A percentile compares a stretch with the other conserved stretches of the same genome.
Conservation (phyloP, 2,797 vertebrate genomes). For the Melanotaenia boesemani region DNA sequence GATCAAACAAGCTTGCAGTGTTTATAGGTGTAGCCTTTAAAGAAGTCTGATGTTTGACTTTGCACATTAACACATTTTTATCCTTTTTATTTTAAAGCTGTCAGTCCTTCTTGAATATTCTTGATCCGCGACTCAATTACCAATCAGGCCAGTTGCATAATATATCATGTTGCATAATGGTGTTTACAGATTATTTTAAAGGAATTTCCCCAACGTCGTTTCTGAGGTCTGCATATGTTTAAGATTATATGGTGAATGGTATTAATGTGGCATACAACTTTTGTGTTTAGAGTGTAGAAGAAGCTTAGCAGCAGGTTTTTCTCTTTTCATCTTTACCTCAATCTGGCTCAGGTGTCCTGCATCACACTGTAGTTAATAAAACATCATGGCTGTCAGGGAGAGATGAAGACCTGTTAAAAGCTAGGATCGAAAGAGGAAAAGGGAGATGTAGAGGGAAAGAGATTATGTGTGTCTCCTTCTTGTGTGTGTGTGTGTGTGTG, state of each 20-base stretch:
- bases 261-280: slow-evolving; percentile 4
- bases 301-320: slow-evolving; percentile 9
- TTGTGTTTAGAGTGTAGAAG: slow-evolving; percentile 10
- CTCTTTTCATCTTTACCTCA: not conserved
- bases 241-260: not conserved
- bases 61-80: slow-evolving; percentile 16
- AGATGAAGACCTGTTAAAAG: slow-evolving; percentile 33
- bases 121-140: slow-evolving; percentile 36
- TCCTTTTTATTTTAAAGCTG: slow-evolving; percentile 27
- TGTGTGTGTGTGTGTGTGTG: too few species aligned
- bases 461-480: slow-evolving; percentile 34
- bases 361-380: slow-evolving; percentile 52
- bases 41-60: slow-evolving; percentile 21
- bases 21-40: slow-evolving; percentile 15
- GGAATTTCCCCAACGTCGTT: slow-evolving; percentile 2
- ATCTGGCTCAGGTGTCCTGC: slow-evolving; percentile 30
- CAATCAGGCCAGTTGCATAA: slow-evolving; percentile 43
- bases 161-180: slow-evolving; percentile 29
- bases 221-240: slow-evolving; percentile 9
- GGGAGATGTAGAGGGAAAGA: slow-evolving; percentile 27
- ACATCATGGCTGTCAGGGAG: slow-evolving; percentile 37
- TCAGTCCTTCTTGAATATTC: slow-evolving; percentile 32
- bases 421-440: slow-evolving; percentile 25
- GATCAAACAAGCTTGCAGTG: slow-evolving; percentile 20
- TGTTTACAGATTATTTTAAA: slow-evolving; percentile 31